phyloP scores from a whole-genome alignment of 2,113 vertebrate species.

The Vicugna pacos region DNA sequence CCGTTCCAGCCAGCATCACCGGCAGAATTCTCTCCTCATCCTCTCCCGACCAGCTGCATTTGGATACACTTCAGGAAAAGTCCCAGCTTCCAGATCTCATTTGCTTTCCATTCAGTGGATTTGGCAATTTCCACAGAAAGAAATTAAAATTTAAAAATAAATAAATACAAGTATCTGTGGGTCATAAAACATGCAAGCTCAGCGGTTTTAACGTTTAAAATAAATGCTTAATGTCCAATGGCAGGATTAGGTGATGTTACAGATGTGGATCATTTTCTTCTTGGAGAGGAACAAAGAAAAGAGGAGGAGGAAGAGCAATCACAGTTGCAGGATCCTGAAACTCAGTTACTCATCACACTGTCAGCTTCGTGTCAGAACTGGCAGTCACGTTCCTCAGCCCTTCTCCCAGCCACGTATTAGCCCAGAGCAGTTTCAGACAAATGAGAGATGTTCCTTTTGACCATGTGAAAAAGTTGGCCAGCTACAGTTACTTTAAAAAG shows the following conservation, averaged over 20 bases:
- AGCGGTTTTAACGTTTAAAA: slow-evolving; percentile 69
- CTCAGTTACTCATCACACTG: slow-evolving; percentile 21
- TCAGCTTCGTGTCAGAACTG: not conserved
- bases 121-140: slow-evolving; percentile 57
- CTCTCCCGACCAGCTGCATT: not conserved
- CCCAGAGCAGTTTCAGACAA: not conserved
- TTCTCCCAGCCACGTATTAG: not conserved
- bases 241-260: slow-evolving; percentile 50
- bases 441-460: not conserved
- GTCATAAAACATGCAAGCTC: slow-evolving; percentile 58
- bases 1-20: not conserved
- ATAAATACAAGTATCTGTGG: slow-evolving; percentile 55
- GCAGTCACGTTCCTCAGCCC: not conserved
- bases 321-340: not conserved
- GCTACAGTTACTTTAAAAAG: not conserved
- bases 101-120: slow-evolving; percentile 41
- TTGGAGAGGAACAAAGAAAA: slow-evolving; percentile 59
- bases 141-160: slow-evolving; percentile 71
- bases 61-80: slow-evolving; percentile 58
- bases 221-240: slow-evolving; percentile 68
- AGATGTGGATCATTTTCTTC: slow-evolving; percentile 54
- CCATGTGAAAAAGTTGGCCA: not conserved
- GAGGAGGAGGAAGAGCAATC: slow-evolving; percentile 29
- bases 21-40: not conserved
- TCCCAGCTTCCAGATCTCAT: slow-evolving; percentile 28